phyloP scores from a whole-genome alignment of 2,797 vertebrate species.

The Halcyon chelicuti region DNA sequence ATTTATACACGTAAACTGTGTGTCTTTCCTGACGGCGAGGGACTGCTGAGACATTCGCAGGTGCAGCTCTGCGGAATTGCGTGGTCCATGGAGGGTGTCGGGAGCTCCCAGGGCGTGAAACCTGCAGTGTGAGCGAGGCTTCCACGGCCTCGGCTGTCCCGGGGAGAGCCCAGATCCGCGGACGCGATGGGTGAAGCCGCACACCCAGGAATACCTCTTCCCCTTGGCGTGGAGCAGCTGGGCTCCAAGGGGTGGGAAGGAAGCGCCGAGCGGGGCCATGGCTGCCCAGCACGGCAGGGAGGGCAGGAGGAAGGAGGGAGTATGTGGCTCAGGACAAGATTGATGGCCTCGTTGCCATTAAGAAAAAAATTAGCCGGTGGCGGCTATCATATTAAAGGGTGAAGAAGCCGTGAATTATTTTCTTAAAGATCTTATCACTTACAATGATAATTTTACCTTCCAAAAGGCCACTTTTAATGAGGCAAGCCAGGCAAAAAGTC shows the following conservation, averaged over 20 bases:
- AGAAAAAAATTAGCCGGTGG: slow-evolving; percentile 89
- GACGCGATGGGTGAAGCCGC: fast-evolving
- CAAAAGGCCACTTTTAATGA: slow-evolving; percentile 91
- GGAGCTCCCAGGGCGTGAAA: background rate
- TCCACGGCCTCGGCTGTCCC: background rate
- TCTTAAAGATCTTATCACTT: slow-evolving; percentile 90
- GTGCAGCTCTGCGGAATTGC: background rate
- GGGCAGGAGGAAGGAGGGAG: slow-evolving; percentile 70
- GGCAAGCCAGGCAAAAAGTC: slow-evolving; percentile 85
- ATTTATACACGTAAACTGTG: fast-evolving
- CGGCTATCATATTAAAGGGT: slow-evolving; percentile 89
- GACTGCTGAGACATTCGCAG: background rate
- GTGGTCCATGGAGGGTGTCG: fast-evolving
- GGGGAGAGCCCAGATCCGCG: fast-evolving
- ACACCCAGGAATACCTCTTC: background rate
- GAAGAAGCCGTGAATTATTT: slow-evolving; percentile 91
- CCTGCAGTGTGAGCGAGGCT: fast-evolving
- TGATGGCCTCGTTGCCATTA: slow-evolving; percentile 88
- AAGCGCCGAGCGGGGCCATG: background rate
- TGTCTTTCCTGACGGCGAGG: background rate
- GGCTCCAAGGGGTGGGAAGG: background rate
- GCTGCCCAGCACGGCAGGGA: slow-evolving; percentile 50
- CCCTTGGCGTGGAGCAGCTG: background rate
- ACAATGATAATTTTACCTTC: slow-evolving; percentile 91
- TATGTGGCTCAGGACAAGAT: slow-evolving; percentile 78